These are phyloP conservation scores for Diorhabda sublineata DNA, from an alignment of 1,140 invertebrate genomes.

Conservation along the genomic window DNA sequence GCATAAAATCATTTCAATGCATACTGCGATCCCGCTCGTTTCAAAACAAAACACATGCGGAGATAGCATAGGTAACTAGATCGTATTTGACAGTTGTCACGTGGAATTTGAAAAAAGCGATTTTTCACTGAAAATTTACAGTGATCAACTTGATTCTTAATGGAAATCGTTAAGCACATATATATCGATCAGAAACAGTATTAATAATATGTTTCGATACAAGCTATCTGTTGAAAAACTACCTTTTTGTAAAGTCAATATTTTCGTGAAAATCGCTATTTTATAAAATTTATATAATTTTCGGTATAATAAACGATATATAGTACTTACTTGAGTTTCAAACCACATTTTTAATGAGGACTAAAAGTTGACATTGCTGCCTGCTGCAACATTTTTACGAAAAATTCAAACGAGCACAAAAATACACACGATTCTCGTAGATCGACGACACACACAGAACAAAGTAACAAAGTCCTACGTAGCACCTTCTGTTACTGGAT, in stretches of 20 bases:
- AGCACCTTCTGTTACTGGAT: conserved; percentile 21
- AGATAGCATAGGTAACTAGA: conserved; percentile 47
- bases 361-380: conserved; percentile 43
- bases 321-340: conserved; percentile 46
- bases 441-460: conserved; percentile 12
- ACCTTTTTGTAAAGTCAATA: too few species aligned
- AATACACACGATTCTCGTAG: conserved; percentile 16
- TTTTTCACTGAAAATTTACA: conserved; percentile 38
- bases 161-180: too few species aligned
- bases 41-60: conserved; percentile 50
- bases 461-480: conserved; percentile 8
- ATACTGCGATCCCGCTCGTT: conserved; percentile 45
- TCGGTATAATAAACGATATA: neutral
- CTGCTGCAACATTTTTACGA: conserved; percentile 44
- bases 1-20: conserved; percentile 47
- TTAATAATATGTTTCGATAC: too few species aligned
- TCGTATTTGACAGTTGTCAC: conserved; percentile 47
- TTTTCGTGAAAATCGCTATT: too few species aligned
- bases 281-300: neutral
- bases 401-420: conserved; percentile 36
- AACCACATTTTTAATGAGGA: conserved; percentile 48
- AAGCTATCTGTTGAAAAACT: too few species aligned
- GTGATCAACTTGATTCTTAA: too few species aligned
- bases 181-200: too few species aligned
- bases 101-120: conserved; percentile 33